Evolutionary conservation across 2,888 invertebrate genomes (phyloP).

Genomic region (Calliopum simillimum): DNA sequence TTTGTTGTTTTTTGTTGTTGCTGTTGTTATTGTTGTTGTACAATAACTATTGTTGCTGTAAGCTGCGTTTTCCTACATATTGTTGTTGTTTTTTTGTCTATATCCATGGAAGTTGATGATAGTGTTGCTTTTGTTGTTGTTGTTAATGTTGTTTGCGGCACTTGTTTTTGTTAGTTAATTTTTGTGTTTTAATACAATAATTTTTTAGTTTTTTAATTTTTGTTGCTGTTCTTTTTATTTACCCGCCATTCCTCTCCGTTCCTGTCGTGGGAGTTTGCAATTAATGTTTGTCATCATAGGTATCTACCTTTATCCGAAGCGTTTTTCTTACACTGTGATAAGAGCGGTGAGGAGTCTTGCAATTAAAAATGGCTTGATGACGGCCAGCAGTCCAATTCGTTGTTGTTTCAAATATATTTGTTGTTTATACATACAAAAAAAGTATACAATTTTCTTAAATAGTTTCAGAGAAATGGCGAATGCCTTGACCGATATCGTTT

Average conservation of each 20-base stretch:
- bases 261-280: constrained; percentile 19
- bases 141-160: background rate
- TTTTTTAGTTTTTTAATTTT: constrained; percentile 6
- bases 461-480: no score
- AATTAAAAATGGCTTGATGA: background rate
- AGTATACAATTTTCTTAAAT: no score
- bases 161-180: constrained; percentile 17
- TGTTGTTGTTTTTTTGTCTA: no score
- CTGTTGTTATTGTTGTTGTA: constrained; percentile 6
- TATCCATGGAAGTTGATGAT: background rate
- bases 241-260: constrained; percentile 2
- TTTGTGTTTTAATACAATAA: background rate
- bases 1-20: constrained; percentile 36
- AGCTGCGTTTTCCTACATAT: background rate
- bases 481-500: no score
- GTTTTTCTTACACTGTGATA: background rate
- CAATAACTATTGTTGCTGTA: constrained; percentile 11
- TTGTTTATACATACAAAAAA: background rate
- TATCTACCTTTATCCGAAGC: background rate
- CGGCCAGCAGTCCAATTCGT: constrained; percentile 2
- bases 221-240: constrained; percentile 3
- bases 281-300: background rate
- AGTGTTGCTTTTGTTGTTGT: constrained; percentile 6
- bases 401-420: background rate
- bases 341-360: background rate